Base-by-base conservation (phyloP, 2,888 invertebrate genomes). In the Neelides folsomi region DNA sequence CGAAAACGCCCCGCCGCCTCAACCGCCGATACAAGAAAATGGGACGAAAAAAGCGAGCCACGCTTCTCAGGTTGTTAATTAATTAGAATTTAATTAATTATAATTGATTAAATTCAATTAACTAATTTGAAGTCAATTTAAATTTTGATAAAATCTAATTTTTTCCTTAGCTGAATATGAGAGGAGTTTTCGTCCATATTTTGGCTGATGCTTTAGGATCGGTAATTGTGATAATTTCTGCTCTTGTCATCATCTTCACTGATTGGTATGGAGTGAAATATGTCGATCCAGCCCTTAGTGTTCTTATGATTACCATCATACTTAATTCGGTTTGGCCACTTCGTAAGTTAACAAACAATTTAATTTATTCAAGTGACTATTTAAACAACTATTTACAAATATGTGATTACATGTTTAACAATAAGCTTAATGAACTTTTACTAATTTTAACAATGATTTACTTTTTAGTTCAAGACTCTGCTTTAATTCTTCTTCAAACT, bases 181-280 rank as follows among this genome's bases (percentile, higher is more conserved):
- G 89, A 52, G 97, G 94, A n/a, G 97, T 97, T 15, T 97, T 97
- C 71, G 76, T 98, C 51, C 97, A 98, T 70, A 86, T 98, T 6
- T 72, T 98, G 27, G 93, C 94, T 46, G 97, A 97, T 73, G 95
- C 97, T n/a, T 74, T 98, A 46, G 97, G 97, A 48, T 90, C 89
- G 0, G 78, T 90, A 2, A 86, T 92, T 62, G 92, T 93, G 10
- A 83, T 92, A 39, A 78, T 83, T 44, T 87, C 88, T 47, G 90
- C 92, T 2, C 66, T 78, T 58, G 74, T 80, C 54, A 75, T 77
- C 39, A 73, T 85, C 84, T 75, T 80, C 48, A 84, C 86, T 0
- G 76, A 85, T 0, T 90, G 90, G 75, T 68, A 71, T 49, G 73
- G 71, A 65, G 71, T 74, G 65, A 79, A 76, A 69, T 94, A 93